Evolutionary conservation across 35 echinoderm and acorn worm genomes (phyloP).

Genomic region (Heliocidaris erythrogramma): DNA sequence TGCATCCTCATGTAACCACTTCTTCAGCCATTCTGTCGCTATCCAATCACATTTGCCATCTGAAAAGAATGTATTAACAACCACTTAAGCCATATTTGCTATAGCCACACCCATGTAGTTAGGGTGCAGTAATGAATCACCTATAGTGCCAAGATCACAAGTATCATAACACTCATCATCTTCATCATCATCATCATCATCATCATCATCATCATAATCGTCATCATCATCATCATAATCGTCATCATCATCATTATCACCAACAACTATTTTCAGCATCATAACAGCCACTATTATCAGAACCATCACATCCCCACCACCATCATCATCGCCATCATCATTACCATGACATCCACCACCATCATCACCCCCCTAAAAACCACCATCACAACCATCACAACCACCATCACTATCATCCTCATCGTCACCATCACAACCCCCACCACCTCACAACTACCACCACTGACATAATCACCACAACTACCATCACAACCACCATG

Average conservation of each 20-base stretch:
- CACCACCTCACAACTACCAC: neutral
- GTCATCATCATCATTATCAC: neutral
- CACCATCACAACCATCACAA: neutral
- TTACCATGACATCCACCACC: neutral
- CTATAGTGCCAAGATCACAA: neutral
- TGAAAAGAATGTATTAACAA: neutral
- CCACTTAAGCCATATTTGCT: too few relatives aligned
- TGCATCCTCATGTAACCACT: slow-evolving; percentile 71
- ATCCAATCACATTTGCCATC: slow-evolving; percentile 77
- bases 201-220: neutral
- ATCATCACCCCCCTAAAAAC: neutral
- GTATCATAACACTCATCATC: neutral
- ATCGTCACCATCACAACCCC: neutral
- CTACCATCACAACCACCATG: neutral
- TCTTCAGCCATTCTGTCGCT: slow-evolving; percentile 74
- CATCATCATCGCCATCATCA: neutral
- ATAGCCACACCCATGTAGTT: too few relatives aligned
- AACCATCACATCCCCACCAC: too few relatives aligned
- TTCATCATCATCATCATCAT: neutral
- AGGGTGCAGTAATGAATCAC: too few relatives aligned
- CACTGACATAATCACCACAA: too few relatives aligned
- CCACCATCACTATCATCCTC: neutral
- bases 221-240: neutral
- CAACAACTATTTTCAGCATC: too few relatives aligned
- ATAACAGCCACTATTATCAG: neutral